phyloP scores from a whole-genome alignment of 2,113 vertebrate species.

The Geococcyx californianus region DNA sequence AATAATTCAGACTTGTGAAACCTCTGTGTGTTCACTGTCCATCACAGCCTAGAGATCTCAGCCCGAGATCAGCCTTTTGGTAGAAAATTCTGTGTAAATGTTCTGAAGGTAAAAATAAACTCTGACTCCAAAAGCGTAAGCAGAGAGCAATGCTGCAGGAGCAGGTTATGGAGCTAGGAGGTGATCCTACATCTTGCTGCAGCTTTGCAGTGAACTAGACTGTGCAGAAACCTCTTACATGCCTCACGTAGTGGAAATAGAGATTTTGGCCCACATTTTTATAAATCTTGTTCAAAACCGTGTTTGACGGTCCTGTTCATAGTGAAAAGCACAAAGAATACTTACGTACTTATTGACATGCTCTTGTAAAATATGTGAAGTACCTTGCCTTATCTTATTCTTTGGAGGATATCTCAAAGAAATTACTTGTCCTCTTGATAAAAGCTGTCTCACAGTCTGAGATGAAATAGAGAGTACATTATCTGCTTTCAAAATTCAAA shows the following conservation, averaged over 20 bases:
- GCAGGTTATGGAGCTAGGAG: neutral
- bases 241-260: neutral
- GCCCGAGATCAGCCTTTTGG: neutral
- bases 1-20: neutral
- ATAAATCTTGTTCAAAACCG: neutral
- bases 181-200: neutral
- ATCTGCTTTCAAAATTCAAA: neutral
- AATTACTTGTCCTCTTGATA: neutral
- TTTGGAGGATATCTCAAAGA: neutral
- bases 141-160: neutral
- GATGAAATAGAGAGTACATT: neutral
- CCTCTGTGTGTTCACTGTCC: neutral
- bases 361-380: neutral
- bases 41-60: neutral
- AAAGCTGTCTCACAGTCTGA: neutral
- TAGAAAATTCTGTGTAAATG: neutral
- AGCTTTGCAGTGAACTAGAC: neutral
- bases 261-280: neutral
- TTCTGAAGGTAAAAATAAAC: neutral
- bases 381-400: neutral
- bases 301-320: neutral
- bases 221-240: neutral
- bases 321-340: neutral
- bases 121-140: neutral
- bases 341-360: neutral